A percentile compares a stretch with the other conserved stretches of the same genome.
Evolutionary conservation across 2,888 invertebrate genomes (phyloP).

Genomic region (Xestia rhomboidea): DNA sequence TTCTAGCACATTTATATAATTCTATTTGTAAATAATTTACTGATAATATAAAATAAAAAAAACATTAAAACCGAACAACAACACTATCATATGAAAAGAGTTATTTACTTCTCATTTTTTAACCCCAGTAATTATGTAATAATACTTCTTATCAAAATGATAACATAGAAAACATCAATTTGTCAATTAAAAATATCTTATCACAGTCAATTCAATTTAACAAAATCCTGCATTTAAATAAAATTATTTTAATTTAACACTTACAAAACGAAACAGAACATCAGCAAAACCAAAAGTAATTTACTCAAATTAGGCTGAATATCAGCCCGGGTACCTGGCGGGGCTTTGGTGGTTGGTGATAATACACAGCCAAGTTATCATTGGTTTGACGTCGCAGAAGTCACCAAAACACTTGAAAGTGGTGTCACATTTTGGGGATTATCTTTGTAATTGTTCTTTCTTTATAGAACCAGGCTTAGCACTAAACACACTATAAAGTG

Average conservation of each 20-base stretch:
- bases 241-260: neutral
- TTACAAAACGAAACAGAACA: neutral
- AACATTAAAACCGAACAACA: neutral
- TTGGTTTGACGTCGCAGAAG: neutral
- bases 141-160: slow-evolving; percentile 12
- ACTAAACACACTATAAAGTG: too few species aligned
- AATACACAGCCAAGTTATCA: neutral
- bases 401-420: neutral
- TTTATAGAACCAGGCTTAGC: too few species aligned
- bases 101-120: neutral
- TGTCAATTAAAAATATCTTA: slow-evolving; percentile 22
- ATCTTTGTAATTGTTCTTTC: neutral
- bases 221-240: neutral
- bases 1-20: neutral
- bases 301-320: neutral
- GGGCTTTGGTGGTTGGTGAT: neutral
- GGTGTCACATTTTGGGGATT: neutral
- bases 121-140: neutral
- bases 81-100: neutral
- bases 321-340: too few species aligned
- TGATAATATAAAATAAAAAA: too few species aligned
- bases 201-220: neutral
- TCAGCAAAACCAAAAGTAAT: neutral
- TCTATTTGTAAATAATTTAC: neutral
- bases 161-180: neutral